phyloP scores from a whole-genome alignment of 2,888 invertebrate genomes.

The Dasysyrphus tricinctus region DNA sequence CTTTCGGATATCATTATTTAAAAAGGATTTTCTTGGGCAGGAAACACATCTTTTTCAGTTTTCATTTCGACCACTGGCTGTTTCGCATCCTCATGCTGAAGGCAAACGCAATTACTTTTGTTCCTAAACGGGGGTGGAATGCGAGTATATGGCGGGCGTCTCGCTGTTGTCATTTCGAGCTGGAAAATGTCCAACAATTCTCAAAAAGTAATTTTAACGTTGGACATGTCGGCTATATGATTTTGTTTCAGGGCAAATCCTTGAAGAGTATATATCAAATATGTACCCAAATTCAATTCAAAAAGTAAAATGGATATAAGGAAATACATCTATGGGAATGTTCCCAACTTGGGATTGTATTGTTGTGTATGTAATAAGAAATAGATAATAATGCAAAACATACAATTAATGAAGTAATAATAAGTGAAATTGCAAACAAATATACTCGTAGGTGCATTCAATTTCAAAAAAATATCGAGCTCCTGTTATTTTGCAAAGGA shows the following conservation, averaged over 20 bases:
- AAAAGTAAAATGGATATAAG: neutral
- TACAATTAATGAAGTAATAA: too few relatives aligned
- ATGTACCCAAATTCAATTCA: neutral
- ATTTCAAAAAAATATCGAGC: too few relatives aligned
- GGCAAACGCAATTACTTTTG: slow-evolving; percentile 71
- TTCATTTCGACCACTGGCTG: slow-evolving; percentile 49
- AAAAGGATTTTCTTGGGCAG: slow-evolving; percentile 71
- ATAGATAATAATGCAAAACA: too few relatives aligned
- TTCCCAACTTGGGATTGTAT: too few relatives aligned
- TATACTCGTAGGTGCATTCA: too few relatives aligned
- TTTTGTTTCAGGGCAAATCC: neutral
- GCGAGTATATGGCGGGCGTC: slow-evolving; percentile 2
- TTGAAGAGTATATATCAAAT: neutral
- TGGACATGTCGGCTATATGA: slow-evolving; percentile 35
- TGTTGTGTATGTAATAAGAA: too few relatives aligned
- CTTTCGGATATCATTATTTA: slow-evolving; percentile 73
- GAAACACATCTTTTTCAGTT: slow-evolving; percentile 65
- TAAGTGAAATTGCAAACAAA: too few relatives aligned
- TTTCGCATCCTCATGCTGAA: slow-evolving; percentile 32
- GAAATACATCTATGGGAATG: neutral
- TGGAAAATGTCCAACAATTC: slow-evolving; percentile 70
- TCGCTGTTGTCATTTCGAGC: slow-evolving; percentile 64
- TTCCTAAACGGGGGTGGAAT: slow-evolving; percentile 40
- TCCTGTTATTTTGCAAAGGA: too few relatives aligned
- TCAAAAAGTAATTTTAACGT: slow-evolving; percentile 57